Base-by-base conservation (phyloP, 2,888 invertebrate species). In the Clanis bilineata region DNA sequence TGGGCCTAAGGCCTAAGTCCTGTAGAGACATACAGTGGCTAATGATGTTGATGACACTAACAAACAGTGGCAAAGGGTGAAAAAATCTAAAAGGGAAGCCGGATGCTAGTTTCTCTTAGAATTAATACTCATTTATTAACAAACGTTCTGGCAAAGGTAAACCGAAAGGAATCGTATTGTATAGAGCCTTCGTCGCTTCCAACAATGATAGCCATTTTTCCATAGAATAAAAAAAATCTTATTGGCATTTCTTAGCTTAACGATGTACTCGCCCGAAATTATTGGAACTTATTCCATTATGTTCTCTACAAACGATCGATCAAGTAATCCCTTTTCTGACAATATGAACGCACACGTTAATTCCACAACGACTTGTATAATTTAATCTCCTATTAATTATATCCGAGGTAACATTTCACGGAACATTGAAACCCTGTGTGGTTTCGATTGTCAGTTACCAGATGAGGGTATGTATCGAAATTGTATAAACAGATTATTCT, bases 381-480 rank as follows among this genome's bases (percentile, higher is more conserved):
- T 28, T 32, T 51, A 51, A 51, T 32, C 18, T 51, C 28, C 9
- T 51, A 51, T 32, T 32, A 51, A 51, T 51, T 51, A 51, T 51
- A 51, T 51, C 51, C 51, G 51, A 32, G 51, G 10, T 51, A 45
- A 23, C n/a, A 45, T 47, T 28, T 32, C 28, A 32, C 51, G 51
- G 51, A 21, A 51, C 32, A 51, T 32, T 18, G 28, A 28, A 28
- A 15, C 15, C 15, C 7, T 47, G 15, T 25, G 23, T 28, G 51
- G 18, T 51, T 47, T 47, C 3, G 28, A 28, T 51, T 28, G 51
- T 51, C 51, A 51, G 23, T 23, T 25, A n/a, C n/a, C 45, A 10
- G 15, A 51, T 51, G 9, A 10, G 28, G 51, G 28, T 32, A 25
- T 18, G 28, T 28, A 51, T 32, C 2, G 32, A 51, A 51, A 32